Percentiles rank a stretch among this genome's conserved stretches.
Evolutionary conservation across 2,888 invertebrate species (phyloP).

Genomic region (Frankliniella intonsa): DNA sequence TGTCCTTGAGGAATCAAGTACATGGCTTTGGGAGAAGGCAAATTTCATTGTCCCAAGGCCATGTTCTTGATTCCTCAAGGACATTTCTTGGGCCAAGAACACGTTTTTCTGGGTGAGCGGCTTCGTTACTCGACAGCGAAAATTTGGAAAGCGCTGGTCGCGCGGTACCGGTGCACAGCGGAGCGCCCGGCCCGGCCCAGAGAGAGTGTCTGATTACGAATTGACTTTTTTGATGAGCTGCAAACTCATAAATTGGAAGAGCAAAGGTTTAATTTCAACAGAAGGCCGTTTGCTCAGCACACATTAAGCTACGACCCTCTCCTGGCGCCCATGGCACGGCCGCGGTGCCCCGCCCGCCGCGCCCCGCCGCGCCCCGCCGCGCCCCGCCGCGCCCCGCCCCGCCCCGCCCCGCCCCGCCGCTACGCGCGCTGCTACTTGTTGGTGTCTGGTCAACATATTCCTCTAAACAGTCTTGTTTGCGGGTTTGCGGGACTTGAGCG

Average conservation of each 20-base stretch:
- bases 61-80: no score
- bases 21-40: no score
- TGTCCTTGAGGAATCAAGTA: no score
- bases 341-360: no score
- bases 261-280: slow-evolving; percentile 27
- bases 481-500: slow-evolving; percentile 13
- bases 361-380: neutral
- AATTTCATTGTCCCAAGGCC: no score
- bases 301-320: slow-evolving; percentile 18
- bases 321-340: neutral
- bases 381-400: neutral
- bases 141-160: no score
- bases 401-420: neutral
- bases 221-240: slow-evolving; percentile 26
- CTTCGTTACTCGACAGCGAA: no score
- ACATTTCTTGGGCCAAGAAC: no score
- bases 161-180: no score
- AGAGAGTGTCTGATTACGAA: neutral
- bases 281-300: slow-evolving; percentile 21
- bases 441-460: slow-evolving; percentile 24
- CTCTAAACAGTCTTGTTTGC: slow-evolving; percentile 24
- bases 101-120: no score
- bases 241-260: slow-evolving; percentile 23
- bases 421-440: neutral
- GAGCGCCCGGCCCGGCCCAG: neutral